These are phyloP conservation scores for Heteromurus nitidus DNA, from an alignment of 2,888 invertebrate genomes.

Conservation along the genomic window DNA sequence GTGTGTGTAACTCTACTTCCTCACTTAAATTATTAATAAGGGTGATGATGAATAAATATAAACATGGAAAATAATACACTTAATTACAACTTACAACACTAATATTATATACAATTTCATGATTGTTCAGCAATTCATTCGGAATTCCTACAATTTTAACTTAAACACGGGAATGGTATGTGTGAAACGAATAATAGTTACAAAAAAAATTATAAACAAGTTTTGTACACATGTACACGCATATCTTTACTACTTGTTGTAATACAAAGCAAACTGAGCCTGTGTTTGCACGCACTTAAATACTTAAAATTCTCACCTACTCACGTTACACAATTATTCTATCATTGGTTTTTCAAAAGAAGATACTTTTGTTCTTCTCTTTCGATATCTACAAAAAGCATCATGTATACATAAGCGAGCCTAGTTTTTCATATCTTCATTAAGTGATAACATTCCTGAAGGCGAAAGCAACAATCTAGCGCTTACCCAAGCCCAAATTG, in stretches of 20 bases:
- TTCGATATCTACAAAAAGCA: background rate
- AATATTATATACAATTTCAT: constrained; percentile 7
- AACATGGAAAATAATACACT: background rate
- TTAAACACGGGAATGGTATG: too few species aligned
- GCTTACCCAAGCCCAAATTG: background rate
- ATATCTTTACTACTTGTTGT: background rate
- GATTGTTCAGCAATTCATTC: constrained; percentile 57
- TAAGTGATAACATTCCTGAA: background rate
- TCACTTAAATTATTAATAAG: too few species aligned
- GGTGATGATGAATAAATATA: background rate
- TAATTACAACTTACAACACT: background rate
- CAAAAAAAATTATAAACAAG: too few species aligned
- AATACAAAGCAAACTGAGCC: background rate
- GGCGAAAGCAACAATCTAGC: too few species aligned
- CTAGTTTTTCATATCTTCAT: background rate
- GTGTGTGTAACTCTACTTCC: too few species aligned
- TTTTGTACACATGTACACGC: background rate
- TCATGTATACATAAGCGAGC: background rate
- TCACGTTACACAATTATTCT: constrained; percentile 4
- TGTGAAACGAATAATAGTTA: too few species aligned
- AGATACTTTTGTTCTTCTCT: background rate
- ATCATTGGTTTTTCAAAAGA: background rate
- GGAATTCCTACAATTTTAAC: too few species aligned
- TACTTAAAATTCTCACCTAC: too few species aligned
- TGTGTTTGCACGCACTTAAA: background rate